Conservation (phyloP, 2,797 vertebrate genomes). For the Emydoidea blandingii region DNA sequence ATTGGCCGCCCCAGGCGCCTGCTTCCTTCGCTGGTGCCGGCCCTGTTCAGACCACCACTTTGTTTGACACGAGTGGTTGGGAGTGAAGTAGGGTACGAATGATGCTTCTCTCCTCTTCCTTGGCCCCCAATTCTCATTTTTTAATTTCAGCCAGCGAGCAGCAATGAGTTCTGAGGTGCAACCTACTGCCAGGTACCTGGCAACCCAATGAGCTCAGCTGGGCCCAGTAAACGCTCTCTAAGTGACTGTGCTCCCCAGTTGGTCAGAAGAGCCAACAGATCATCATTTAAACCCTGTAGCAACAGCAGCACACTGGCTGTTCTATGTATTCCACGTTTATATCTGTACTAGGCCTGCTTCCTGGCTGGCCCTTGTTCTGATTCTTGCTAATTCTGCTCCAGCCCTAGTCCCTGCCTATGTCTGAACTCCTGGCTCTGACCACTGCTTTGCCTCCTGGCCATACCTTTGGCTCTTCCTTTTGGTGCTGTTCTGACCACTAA, state of each 20-base stretch:
- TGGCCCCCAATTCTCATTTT: neutral
- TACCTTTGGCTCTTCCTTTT: neutral
- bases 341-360: neutral
- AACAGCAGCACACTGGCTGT: neutral
- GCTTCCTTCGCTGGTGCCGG: too few relatives aligned
- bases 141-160: neutral
- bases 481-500: neutral
- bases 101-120: neutral
- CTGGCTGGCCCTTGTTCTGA: neutral
- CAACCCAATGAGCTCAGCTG: neutral
- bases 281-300: neutral
- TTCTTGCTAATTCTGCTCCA: neutral
- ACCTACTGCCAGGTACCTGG: neutral
- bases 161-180: neutral
- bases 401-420: neutral
- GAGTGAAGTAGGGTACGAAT: neutral
- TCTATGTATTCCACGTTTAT: neutral
- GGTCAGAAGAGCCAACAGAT: neutral
- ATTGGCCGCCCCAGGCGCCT: too few relatives aligned
- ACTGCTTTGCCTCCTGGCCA: neutral
- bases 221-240: neutral
- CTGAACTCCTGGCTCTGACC: neutral
- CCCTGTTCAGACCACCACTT: neutral
- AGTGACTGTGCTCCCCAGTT: neutral
- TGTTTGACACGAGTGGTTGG: neutral